These are phyloP conservation scores for Anniella stebbinsi DNA, from an alignment of 2,797 vertebrate species.

Conservation along the genomic window DNA sequence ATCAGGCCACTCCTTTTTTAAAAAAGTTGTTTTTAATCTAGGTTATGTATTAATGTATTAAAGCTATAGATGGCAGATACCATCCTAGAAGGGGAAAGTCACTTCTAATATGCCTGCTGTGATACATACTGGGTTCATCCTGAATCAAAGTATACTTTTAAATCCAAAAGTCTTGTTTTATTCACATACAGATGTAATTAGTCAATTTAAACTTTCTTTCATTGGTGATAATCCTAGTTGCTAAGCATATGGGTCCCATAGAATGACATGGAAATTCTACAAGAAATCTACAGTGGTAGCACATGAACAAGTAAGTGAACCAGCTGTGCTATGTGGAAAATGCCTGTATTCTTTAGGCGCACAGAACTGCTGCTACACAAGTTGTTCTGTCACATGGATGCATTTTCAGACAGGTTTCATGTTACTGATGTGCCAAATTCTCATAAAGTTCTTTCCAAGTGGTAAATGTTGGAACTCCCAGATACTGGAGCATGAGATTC, in stretches of 20 bases:
- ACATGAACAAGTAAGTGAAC: neutral
- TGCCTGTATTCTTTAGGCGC: neutral
- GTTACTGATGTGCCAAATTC: too few relatives aligned
- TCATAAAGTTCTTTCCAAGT: neutral
- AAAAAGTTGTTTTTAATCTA: neutral
- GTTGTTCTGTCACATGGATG: neutral
- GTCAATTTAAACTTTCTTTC: neutral
- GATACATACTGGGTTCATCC: neutral
- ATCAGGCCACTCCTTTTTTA: neutral
- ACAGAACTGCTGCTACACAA: neutral
- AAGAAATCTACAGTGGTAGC: neutral
- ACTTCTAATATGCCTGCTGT: neutral
- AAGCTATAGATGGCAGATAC: neutral
- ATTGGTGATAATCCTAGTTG: neutral
- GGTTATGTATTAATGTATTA: neutral
- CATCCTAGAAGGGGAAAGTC: neutral
- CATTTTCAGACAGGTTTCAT: neutral
- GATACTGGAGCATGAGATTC: neutral
- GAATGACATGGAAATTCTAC: neutral
- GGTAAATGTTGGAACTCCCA: neutral
- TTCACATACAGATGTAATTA: neutral
- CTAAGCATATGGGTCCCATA: neutral
- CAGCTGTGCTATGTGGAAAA: neutral
- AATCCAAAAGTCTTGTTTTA: neutral
- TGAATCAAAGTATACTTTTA: constrained; percentile 6